Conservation (phyloP, 2,797 vertebrate species). For the Nasua narica region DNA sequence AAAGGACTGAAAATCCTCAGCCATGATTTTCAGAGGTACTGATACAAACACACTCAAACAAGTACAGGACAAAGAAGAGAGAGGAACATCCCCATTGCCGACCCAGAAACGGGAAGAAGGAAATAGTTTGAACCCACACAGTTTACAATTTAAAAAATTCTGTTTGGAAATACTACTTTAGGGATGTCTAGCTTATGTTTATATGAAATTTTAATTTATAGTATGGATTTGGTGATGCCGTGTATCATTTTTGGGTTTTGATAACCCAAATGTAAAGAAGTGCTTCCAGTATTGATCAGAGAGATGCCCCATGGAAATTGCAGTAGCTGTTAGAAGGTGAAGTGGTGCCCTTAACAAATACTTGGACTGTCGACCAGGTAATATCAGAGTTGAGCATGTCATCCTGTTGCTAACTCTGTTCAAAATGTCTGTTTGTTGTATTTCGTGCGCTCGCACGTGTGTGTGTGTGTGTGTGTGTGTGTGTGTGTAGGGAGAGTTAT, state of each 20-base stretch:
- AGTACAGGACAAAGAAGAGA: background rate
- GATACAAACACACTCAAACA: too few relatives aligned
- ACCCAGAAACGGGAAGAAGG: background rate
- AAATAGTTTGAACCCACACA: background rate
- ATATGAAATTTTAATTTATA: background rate
- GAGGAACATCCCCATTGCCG: background rate
- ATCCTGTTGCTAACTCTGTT: background rate
- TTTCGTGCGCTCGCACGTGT: background rate
- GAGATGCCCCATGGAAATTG: rapidly evolving
- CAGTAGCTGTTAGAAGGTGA: too few relatives aligned
- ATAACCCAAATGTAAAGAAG: background rate
- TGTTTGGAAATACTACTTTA: background rate
- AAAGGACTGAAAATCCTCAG: background rate
- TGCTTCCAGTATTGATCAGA: background rate
- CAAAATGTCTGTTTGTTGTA: background rate
- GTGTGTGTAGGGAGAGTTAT: background rate
- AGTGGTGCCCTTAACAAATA: background rate
- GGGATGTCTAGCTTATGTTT: background rate
- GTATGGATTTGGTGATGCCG: background rate
- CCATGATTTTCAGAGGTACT: too few relatives aligned
- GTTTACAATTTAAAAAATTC: background rate
- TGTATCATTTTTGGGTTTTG: background rate
- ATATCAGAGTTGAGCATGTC: background rate
- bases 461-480: too few relatives aligned
- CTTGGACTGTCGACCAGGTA: rapidly evolving